Conservation (phyloP, 2,888 invertebrate species). For the Silvanus unidentatus region DNA sequence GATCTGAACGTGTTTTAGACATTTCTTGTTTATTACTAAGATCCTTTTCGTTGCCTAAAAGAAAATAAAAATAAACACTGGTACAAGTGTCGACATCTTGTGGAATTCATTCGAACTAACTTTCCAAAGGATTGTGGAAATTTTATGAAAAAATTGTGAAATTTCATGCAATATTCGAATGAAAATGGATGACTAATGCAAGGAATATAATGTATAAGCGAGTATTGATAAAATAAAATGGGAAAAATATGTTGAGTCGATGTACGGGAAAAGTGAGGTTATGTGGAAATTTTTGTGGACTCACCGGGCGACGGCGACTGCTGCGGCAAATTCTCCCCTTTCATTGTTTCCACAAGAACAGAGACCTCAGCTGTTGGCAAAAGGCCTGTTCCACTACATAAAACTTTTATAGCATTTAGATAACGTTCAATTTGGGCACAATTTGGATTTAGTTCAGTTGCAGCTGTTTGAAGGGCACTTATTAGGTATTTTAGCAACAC, state of each 20-base stretch:
- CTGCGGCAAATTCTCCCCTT: constrained; percentile 57
- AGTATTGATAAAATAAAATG: too few species aligned
- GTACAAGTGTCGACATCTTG: neutral
- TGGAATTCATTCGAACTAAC: neutral
- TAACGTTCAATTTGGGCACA: constrained; percentile 51
- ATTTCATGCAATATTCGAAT: constrained; percentile 3
- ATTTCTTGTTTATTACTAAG: constrained; percentile 50
- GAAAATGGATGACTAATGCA: too few species aligned
- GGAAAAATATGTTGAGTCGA: too few species aligned
- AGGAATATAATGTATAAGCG: too few species aligned
- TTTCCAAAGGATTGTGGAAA: neutral
- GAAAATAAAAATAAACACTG: constrained; percentile 4
- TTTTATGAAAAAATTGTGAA: neutral
- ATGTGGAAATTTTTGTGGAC: too few species aligned
- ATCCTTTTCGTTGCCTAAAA: constrained; percentile 50
- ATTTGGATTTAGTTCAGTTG: constrained; percentile 36
- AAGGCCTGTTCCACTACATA: constrained; percentile 65
- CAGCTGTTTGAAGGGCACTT: constrained; percentile 36
- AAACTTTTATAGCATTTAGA: constrained; percentile 61
- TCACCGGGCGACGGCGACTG: constrained; percentile 37
- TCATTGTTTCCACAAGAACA: constrained; percentile 70
- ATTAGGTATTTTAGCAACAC: constrained; percentile 62
- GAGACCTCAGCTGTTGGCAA: constrained; percentile 72
- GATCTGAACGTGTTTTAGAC: constrained; percentile 60
- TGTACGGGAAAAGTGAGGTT: too few species aligned